Base-by-base conservation (phyloP, 2,888 invertebrate species). In the Heliconius erato region DNA sequence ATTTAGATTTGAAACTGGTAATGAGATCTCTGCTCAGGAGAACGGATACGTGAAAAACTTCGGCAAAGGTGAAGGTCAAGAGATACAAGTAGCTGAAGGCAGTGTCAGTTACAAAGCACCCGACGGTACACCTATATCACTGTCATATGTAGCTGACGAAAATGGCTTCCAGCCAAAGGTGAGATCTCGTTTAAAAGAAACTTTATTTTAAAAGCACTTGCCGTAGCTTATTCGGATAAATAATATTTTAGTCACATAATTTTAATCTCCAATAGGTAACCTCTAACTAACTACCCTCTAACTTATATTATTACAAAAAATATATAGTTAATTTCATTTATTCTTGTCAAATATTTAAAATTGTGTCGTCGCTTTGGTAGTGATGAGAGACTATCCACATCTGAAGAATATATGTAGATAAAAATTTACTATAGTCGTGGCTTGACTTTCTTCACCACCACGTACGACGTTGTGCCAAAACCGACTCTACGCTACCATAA, bases 141-240 rank as follows among this genome's bases (percentile, higher is more conserved):
- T 97, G 23, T 95, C 96, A 16, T 97, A 97, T 88, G 96, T 97
- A 63, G 97, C 97, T n/a, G 97, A 97, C 86, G 97, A 97, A 88
- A 97, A 97, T 85, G 97, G 97, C 71, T 97, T 97, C 91, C 97
- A 97, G 87, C 97, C 97, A 16, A 96, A 96, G 93, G 96, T 96
- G 86, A 86, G 74, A 79, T 49, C 23, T 67, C 26, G 4, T 49
- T 49, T 40, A 54, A 26, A 2, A 65, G 26, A 9, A 65, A 26
- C 23, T n/a, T 26, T 4, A 26, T 67, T 67, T 26, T 28, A 23
- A 35, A 69, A 35, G 68, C 23, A 19, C 68, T 69, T 67, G 65
- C 26, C 11, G n/a, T n/a, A 67, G 4, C 32, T 32, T 19, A 68
- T 16, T 68, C 19, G 28, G 23, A 14, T 40, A 40, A 12, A 69